Evolutionary conservation across 2,113 vertebrate species (phyloP).

Genomic region (Indicator indicator): DNA sequence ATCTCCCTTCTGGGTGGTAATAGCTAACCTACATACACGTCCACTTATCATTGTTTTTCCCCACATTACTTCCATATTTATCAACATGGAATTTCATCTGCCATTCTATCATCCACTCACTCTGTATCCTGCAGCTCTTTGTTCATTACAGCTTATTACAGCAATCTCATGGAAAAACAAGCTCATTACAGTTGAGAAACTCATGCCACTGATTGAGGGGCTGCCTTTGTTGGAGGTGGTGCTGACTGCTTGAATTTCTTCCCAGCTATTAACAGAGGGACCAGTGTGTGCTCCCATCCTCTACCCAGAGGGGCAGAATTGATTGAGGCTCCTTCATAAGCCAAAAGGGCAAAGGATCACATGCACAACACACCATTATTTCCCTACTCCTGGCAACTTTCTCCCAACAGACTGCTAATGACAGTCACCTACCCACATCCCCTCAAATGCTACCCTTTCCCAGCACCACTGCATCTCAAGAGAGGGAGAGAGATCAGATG

Average conservation of each 20-base stretch:
- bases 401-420: constrained; percentile 28
- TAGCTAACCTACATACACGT: neutral
- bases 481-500: neutral
- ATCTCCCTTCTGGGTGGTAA: constrained; percentile 65
- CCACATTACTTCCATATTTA: neutral
- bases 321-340: constrained; percentile 61
- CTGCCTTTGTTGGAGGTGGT: constrained; percentile 57
- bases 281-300: constrained; percentile 52
- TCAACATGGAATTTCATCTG: constrained; percentile 48
- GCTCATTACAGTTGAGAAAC: constrained; percentile 27
- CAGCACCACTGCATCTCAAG: neutral
- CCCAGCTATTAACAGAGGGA: constrained; percentile 57
- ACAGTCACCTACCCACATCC: constrained; percentile 3
- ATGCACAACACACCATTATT: constrained; percentile 65
- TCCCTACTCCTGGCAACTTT: constrained; percentile 43
- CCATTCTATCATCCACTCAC: constrained; percentile 34
- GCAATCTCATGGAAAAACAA: constrained; percentile 61
- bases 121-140: constrained; percentile 52
- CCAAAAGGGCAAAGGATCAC: constrained; percentile 61
- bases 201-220: constrained; percentile 34
- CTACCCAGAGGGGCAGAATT: constrained; percentile 48
- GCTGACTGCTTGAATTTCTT: constrained; percentile 51
- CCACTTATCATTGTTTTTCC: constrained; percentile 14
- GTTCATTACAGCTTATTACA: constrained; percentile 58
- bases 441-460: neutral